These are phyloP conservation scores for Notocelia uddmanniana DNA, from an alignment of 2,888 invertebrate genomes.

Conservation along the genomic window DNA sequence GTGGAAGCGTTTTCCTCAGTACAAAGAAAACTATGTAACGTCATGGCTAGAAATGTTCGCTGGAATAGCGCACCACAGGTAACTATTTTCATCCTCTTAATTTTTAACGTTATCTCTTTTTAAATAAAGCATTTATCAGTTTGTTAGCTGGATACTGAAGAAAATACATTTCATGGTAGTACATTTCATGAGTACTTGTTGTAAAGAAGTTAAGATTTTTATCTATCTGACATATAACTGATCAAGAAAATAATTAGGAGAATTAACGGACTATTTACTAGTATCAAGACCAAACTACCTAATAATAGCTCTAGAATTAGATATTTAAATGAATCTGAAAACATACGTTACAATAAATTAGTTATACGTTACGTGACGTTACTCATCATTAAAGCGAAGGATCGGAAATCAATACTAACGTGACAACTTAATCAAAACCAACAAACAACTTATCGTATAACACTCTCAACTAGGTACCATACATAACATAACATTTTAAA, in stretches of 20 bases:
- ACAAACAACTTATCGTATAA: conserved; percentile 6
- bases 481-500: conserved; percentile 8
- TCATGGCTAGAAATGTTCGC: background rate
- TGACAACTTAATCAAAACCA: conserved; percentile 13
- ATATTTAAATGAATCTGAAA: no score
- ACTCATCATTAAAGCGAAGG: background rate
- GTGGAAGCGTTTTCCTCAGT: conserved; percentile 5
- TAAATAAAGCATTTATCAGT: background rate
- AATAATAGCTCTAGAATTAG: no score
- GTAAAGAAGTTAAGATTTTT: no score
- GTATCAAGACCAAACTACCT: no score
- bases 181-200: no score
- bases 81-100: background rate
- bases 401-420: background rate
- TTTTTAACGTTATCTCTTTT: background rate
- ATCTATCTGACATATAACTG: no score
- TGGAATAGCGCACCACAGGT: background rate
- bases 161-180: no score
- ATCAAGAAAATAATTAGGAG: no score
- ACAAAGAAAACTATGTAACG: conserved; percentile 13
- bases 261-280: no score
- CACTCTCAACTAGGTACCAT: background rate
- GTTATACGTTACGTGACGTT: no score
- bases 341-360: no score
- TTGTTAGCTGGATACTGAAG: no score